Conservation (phyloP, 2,797 vertebrate genomes). For the Prunella strophiata region DNA sequence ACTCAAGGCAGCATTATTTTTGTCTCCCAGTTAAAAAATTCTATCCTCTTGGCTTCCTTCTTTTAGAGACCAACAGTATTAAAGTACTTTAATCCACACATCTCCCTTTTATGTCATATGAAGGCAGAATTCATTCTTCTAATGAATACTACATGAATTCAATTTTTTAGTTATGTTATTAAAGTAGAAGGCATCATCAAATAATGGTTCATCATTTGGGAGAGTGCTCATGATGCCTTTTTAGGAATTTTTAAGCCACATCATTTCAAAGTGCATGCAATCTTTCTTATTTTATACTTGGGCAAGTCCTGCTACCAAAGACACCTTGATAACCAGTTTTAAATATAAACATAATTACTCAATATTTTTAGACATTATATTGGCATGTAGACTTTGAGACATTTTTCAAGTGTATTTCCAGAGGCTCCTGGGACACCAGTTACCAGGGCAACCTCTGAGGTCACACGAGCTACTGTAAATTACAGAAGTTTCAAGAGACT, state of each 20-base stretch:
- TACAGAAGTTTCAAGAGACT: neutral
- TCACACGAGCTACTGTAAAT: neutral
- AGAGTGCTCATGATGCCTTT: neutral
- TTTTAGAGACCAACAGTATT: neutral
- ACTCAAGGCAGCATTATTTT: neutral
- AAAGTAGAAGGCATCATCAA: neutral
- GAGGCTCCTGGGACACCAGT: neutral
- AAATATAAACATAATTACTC: neutral
- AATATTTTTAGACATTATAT: neutral
- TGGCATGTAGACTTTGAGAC: neutral
- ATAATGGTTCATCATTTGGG: neutral
- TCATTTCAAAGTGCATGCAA: neutral
- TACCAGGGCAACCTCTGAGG: neutral
- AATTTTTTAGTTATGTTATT: neutral
- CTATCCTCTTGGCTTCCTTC: neutral
- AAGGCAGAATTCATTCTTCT: neutral
- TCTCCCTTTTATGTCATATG: neutral
- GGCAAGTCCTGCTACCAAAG: neutral
- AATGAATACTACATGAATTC: neutral
- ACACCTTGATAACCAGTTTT: neutral
- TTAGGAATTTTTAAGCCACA: neutral
- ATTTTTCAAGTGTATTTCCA: neutral
- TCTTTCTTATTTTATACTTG: neutral
- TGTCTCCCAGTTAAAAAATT: neutral
- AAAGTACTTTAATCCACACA: neutral